phyloP scores from a whole-genome alignment of 2,797 vertebrate species.

The Hydrolagus colliei region DNA sequence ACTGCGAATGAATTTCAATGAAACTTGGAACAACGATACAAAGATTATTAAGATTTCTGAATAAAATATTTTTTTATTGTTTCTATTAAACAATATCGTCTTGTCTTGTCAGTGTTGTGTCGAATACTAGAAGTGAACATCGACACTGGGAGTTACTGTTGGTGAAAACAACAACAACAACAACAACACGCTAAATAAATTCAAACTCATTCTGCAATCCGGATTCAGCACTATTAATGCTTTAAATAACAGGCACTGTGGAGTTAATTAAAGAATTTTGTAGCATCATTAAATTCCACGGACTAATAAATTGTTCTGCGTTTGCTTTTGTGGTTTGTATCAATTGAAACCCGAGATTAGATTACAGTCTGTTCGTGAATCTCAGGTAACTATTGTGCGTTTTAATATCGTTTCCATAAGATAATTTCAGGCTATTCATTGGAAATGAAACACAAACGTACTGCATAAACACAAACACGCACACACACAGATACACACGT shows the following conservation, averaged over 20 bases:
- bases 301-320: neutral
- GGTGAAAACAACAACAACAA: neutral
- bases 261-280: neutral
- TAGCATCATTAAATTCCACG: neutral
- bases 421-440: neutral
- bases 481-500: neutral
- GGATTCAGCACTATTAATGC: neutral
- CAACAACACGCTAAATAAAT: neutral
- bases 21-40: neutral
- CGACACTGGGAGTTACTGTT: neutral
- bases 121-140: neutral
- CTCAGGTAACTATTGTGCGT: neutral
- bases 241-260: neutral
- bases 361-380: neutral
- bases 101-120: neutral
- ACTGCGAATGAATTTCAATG: neutral
- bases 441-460: neutral
- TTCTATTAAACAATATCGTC: neutral
- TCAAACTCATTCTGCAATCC: neutral
- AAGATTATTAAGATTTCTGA: slow-evolving; percentile 1
- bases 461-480: too few species aligned
- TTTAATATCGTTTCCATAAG: neutral
- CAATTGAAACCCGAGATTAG: neutral
- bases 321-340: neutral
- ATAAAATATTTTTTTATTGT: too few species aligned